These are phyloP conservation scores for Sebastes umbrosus DNA, from an alignment of 2,797 vertebrate genomes.

Conservation along the genomic window DNA sequence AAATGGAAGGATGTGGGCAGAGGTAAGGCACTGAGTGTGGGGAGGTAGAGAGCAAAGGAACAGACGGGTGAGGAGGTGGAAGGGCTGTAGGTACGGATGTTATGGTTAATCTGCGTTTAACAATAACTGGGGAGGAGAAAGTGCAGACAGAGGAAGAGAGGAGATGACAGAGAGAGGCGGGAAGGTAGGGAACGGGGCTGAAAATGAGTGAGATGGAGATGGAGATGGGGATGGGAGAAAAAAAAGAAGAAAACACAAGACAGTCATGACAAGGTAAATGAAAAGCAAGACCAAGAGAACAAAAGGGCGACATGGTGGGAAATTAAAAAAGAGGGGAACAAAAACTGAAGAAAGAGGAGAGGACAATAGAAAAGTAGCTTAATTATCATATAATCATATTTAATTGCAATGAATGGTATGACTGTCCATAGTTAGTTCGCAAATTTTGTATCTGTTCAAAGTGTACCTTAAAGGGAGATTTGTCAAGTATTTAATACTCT, in stretches of 20 bases:
- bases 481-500: no score
- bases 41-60: conserved; percentile 20
- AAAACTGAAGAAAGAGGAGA: neutral
- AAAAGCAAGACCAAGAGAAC: neutral
- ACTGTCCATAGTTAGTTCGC: no score
- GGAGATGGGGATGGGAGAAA: no score
- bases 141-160: neutral
- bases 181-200: neutral
- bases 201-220: neutral
- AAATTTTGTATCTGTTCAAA: no score
- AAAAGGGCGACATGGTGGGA: neutral
- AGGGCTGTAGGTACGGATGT: neutral
- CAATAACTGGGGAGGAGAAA: conserved; percentile 34
- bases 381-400: no score
- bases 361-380: neutral
- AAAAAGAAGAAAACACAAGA: neutral
- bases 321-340: neutral
- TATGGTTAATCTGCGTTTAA: conserved; percentile 28
- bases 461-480: no score
- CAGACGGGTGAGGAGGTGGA: conserved; percentile 17
- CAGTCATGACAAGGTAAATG: neutral
- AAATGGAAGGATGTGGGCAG: conserved; percentile 54
- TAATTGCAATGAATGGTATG: no score
- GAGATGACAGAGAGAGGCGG: neutral
- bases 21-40: conserved; percentile 35